Base-by-base conservation (phyloP, 2,113 vertebrate genomes). In the Osmerus eperlanus region DNA sequence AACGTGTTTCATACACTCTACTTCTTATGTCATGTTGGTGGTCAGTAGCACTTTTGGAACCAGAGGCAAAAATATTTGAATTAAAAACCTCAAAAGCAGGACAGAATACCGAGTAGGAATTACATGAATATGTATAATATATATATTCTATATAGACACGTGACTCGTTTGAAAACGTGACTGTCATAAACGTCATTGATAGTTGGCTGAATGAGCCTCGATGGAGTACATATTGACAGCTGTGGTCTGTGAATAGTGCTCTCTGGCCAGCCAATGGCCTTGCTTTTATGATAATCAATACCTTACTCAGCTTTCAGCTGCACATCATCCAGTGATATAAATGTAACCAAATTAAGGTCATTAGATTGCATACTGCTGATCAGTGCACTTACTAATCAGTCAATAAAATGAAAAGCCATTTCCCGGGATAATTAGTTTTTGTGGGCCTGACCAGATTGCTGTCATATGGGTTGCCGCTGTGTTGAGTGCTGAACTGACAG, bases 401-500 rank as follows among this genome's bases (percentile, higher is more conserved):
- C 62, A n/a, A 64, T n/a, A 36, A 32, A 29, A 28, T 36, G 28
- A 64, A 32, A 64, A 7, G 7, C 5, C 4, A 64, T 29, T 47
- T 47, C 28, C 62, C 16, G 25, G 32, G 62, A 32, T 29, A 36
- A 19, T 64, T n/a, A 8, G 36, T 64, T 41, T 56, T 47, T 64
- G 2, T 36, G 62, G 3, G 14, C 28, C 28, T 16, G 15, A 9
- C 19, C 51, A 67, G 65, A 67, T 67, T 52, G 51, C 41, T 67
- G 16, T 67, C 65, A 67, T 19, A 67, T 52, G 62, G 62, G 62
- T 12, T n/a, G 29, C 62, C n/a, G 28, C 28, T 64, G 62, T 64
- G 62, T 64, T 32, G 62, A 64, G 15, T 64, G 62, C 9, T 18
- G 62, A 29, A 64, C 62, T 25, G 65, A 51, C 65, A 25, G 65